Percentiles rank a stretch among this genome's conserved stretches.
Conservation (phyloP, 1,140 invertebrate species). For the Aphidius gifuensis region DNA sequence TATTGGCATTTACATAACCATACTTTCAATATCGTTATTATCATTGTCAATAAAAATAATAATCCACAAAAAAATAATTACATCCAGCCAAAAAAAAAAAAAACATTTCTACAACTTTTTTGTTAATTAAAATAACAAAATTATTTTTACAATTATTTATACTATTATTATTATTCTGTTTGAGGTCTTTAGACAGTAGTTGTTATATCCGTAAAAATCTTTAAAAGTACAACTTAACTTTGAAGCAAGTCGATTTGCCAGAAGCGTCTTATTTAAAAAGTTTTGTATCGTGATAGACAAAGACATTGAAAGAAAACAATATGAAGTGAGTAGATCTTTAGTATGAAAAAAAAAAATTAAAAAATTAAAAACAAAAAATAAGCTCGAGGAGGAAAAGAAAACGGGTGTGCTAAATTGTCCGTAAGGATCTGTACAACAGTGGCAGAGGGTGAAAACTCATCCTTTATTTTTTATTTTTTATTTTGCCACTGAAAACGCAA, state of each 20-base stretch:
- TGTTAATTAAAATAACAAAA: too few relatives aligned
- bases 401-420: conserved; percentile 45
- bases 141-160: conserved; percentile 42
- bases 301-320: conserved; percentile 17
- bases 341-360: conserved; percentile 17
- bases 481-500: conserved; percentile 27
- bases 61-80: too few relatives aligned
- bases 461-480: conserved; percentile 42
- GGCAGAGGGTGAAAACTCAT: conserved; percentile 14
- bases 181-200: conserved; percentile 4
- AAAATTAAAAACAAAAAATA: conserved; percentile 13
- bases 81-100: too few relatives aligned
- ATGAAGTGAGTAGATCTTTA: conserved; percentile 8
- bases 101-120: too few relatives aligned
- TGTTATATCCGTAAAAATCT: conserved; percentile 10
- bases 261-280: conserved; percentile 51
- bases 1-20: too few relatives aligned
- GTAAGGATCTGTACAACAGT: conserved; percentile 35
- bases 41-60: too few relatives aligned
- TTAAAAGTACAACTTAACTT: conserved; percentile 19
- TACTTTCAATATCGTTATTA: too few relatives aligned
- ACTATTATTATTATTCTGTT: not conserved
- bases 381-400: conserved; percentile 22
- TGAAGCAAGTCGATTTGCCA: conserved; percentile 46
- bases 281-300: conserved; percentile 43